Evolutionary conservation across 2,113 vertebrate genomes (phyloP), one percentile per base, ranked within the genome.

Genomic region (Oryzias curvinotus): DNA sequence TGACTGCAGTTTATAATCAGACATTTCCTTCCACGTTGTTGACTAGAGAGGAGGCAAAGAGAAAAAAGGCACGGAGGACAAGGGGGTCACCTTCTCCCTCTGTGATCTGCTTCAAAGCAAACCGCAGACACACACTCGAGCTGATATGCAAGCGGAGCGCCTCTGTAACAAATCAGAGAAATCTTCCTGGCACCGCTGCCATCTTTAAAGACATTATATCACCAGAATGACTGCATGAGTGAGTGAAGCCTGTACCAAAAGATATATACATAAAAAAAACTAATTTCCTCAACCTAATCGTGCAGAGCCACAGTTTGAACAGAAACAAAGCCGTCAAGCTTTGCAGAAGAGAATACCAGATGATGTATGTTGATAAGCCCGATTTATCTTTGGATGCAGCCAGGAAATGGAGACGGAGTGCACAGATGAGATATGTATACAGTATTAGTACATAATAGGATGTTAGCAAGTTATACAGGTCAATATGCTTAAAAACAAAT

Each of bases 91-190:
- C 71, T 79, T 51, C 51, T 50, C 42, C 64, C 65, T 68, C 77
- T 81, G 61, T 77, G 81, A 82, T 82, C 54, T 52, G 66, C 65
- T 65, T 82, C 81, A 78, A 82, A 76, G 73, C 69, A 52, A 65
- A 72, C 56, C 47, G 28, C 65, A 49, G 0, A 41, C 56, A 41
- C 45, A 16, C 23, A 7, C 62, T 57, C 50, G 36, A 44, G 61
- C 64, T 57, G 25, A 65, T 57, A 71, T 30, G 67, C 70, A 80
- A 65, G 73, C 61, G 21, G 49, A 74, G 42, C 28, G 62, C 50
- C n/a, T 53, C 57, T 49, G 21, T 21, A 71, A 61, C 71, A 50
- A 65, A 78, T 68, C 52, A 19, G n/a, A 42, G 59, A 62, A 74
- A 62, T 17, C 5, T 77, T 71, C 36, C 52, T 17, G 59, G 52